phyloP scores from a whole-genome alignment of 2,113 vertebrate species.

The Lophura nycthemera region DNA sequence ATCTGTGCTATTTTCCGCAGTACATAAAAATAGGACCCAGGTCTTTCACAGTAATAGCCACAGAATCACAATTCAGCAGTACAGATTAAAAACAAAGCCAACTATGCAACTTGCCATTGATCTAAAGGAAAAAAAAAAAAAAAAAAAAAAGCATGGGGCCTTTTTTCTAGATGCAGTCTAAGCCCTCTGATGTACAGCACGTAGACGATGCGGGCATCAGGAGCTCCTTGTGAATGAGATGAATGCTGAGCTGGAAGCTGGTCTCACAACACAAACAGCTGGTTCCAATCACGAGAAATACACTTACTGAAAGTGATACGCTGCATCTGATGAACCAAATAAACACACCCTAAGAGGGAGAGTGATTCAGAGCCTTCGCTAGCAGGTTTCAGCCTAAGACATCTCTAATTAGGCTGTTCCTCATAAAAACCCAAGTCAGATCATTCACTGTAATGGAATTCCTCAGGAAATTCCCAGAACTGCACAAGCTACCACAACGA shows the following conservation, averaged over 20 bases:
- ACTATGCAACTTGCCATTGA: accelerated
- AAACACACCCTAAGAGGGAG: neutral
- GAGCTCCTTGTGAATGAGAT: neutral
- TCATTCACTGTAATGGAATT: slow-evolving; percentile 56
- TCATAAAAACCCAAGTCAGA: slow-evolving; percentile 36
- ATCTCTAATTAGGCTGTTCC: slow-evolving; percentile 34
- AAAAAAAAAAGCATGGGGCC: neutral
- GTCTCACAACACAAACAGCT: neutral
- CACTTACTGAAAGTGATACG: slow-evolving; percentile 9
- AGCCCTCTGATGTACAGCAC: neutral
- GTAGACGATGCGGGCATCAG: neutral
- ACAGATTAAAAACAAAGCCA: neutral
- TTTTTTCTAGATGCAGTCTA: neutral
- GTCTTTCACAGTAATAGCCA: neutral
- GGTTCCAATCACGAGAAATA: slow-evolving; percentile 41
- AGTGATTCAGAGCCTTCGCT: slow-evolving; percentile 8
- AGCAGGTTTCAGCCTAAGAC: neutral
- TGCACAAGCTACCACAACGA: slow-evolving; percentile 11
- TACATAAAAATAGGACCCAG: neutral
- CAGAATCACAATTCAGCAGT: neutral
- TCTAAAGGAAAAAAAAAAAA: too few relatives aligned
- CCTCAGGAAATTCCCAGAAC: slow-evolving; percentile 63
- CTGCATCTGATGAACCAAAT: slow-evolving; percentile 39
- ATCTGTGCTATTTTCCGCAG: neutral
- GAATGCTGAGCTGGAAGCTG: neutral